These are phyloP conservation scores for Enteromius paludinosus DNA, from an alignment of 2,797 vertebrate genomes.

Conservation along the genomic window DNA sequence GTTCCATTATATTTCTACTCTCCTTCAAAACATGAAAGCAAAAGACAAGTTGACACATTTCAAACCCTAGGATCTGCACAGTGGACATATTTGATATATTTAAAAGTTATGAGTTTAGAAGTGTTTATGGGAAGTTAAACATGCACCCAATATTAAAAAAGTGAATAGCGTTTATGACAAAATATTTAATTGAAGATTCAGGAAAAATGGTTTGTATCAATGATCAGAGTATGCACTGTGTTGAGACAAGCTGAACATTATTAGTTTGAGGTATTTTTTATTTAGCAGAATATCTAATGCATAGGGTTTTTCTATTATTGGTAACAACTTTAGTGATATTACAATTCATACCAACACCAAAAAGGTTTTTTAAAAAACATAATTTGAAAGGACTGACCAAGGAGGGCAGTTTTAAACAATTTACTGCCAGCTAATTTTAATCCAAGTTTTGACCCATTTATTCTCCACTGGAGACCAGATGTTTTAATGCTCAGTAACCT, in stretches of 20 bases:
- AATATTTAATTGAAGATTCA: background rate
- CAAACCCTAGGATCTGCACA: background rate
- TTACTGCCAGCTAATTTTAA: background rate
- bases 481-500: background rate
- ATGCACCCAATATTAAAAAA: background rate
- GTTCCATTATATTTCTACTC: background rate
- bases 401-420: background rate
- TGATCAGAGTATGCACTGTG: background rate
- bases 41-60: background rate
- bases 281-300: background rate
- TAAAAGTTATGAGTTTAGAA: background rate
- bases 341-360: background rate
- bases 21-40: background rate
- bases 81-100: no score
- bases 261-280: background rate
- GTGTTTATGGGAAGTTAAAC: background rate
- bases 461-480: background rate
- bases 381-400: background rate
- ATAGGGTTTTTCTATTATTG: background rate
- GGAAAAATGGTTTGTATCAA: background rate
- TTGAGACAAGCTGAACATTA: background rate
- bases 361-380: background rate
- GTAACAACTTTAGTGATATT: background rate
- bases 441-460: background rate
- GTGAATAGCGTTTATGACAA: no score